Conservation (phyloP, 2,113 vertebrate species). For the Herpetotheres cachinnans region DNA sequence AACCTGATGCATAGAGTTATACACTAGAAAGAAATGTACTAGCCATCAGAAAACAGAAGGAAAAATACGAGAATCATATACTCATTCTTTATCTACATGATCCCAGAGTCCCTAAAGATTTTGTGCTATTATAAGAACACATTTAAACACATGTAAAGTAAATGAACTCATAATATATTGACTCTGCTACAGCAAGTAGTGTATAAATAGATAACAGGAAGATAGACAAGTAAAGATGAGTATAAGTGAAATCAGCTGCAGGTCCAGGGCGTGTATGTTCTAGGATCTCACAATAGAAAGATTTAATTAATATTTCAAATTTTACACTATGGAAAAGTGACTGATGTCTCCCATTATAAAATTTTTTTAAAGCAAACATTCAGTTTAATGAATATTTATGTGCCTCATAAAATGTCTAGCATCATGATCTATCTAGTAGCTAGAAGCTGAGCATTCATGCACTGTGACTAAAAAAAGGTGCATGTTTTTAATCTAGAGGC, state of each 20-base stretch:
- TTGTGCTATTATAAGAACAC: constrained; percentile 39
- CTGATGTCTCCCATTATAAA: not conserved
- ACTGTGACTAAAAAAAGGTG: not conserved
- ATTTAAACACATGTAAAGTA: constrained; percentile 57
- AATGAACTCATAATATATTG: constrained; percentile 43
- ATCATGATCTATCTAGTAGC: not conserved
- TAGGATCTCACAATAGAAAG: not conserved
- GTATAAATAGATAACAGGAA: not conserved
- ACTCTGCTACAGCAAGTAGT: not conserved
- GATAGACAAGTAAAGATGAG: not conserved
- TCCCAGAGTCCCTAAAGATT: constrained; percentile 28
- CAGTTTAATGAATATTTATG: constrained; percentile 7
- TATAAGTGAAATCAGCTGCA: not conserved
- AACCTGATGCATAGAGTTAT: not conserved
- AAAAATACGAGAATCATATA: constrained; percentile 18
- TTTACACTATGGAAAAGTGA: not conserved
- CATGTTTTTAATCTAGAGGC: not conserved
- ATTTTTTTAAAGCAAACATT: constrained; percentile 7
- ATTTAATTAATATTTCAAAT: not conserved
- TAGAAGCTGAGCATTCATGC: not conserved
- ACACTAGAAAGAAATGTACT: not conserved
- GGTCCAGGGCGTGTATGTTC: not conserved
- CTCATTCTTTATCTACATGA: constrained; percentile 36
- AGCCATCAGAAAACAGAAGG: constrained; percentile 3
- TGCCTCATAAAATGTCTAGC: not conserved